phyloP scores from a whole-genome alignment of 1,140 invertebrate genomes.

The Scaptomyza hsui region DNA sequence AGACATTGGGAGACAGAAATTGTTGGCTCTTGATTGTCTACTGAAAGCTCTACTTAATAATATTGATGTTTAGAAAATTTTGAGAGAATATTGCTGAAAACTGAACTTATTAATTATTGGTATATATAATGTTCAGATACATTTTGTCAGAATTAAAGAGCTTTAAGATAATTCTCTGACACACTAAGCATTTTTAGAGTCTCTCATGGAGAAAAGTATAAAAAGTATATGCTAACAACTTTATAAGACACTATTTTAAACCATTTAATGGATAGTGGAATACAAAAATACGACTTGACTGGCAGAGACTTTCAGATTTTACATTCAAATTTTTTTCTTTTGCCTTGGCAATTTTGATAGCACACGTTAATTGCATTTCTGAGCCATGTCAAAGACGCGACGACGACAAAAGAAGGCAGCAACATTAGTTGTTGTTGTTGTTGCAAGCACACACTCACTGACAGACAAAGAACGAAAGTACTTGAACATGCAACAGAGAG shows the following conservation, averaged over 20 bases:
- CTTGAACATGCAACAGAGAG: conserved; percentile 7
- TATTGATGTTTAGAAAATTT: too few relatives aligned
- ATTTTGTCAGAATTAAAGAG: too few relatives aligned
- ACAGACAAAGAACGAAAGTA: conserved; percentile 21
- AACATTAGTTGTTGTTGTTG: conserved; percentile 51
- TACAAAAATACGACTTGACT: background rate
- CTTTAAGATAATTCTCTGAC: too few relatives aligned
- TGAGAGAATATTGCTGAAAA: too few relatives aligned
- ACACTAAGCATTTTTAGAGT: too few relatives aligned
- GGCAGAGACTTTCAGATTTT: conserved; percentile 43
- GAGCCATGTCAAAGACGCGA: conserved; percentile 55
- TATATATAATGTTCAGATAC: too few relatives aligned
- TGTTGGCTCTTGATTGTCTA: background rate
- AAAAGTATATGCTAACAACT: too few relatives aligned
- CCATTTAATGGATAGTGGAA: background rate
- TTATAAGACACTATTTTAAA: background rate
- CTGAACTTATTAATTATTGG: too few relatives aligned
- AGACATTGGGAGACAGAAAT: background rate
- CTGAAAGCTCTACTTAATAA: too few relatives aligned
- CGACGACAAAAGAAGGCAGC: conserved; percentile 48
- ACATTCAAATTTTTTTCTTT: conserved; percentile 57
- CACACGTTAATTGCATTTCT: conserved; percentile 75
- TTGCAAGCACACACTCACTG: conserved; percentile 27
- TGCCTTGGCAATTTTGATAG: conserved; percentile 60
- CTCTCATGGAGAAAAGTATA: too few relatives aligned